Conservation (phyloP, 2,113 vertebrate species). For the Oreotrochilus melanogaster region DNA sequence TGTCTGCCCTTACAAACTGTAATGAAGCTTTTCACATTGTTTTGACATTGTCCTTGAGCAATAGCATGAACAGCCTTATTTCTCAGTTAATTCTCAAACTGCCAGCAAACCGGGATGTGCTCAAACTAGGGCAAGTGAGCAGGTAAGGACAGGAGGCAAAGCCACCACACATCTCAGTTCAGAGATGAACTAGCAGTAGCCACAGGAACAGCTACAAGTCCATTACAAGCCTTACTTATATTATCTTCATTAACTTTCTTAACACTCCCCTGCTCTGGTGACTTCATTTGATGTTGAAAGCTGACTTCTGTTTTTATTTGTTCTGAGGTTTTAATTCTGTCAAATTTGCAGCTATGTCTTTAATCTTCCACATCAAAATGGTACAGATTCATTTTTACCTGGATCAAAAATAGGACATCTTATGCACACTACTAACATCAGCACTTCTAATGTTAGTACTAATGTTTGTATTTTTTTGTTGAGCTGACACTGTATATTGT, state of each 20-base stretch:
- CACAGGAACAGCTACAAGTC: not conserved
- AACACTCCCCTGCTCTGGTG: not conserved
- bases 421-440: not conserved
- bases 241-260: not conserved
- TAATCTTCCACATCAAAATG: not conserved
- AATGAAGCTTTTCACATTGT: not conserved
- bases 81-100: not conserved
- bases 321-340: not conserved
- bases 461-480: not conserved
- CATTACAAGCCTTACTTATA: not conserved
- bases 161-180: not conserved
- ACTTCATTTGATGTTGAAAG: not conserved
- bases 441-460: not conserved
- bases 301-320: not conserved
- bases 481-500: not conserved
- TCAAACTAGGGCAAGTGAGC: not conserved
- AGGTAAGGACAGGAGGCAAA: not conserved
- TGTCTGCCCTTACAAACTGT: not conserved
- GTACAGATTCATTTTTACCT: not conserved
- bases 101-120: fast-evolving
- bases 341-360: not conserved
- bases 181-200: not conserved
- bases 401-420: not conserved
- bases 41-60: not conserved
- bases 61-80: not conserved